These are phyloP conservation scores for Barbus barbus DNA, from an alignment of 2,113 vertebrate genomes.

Conservation along the genomic window DNA sequence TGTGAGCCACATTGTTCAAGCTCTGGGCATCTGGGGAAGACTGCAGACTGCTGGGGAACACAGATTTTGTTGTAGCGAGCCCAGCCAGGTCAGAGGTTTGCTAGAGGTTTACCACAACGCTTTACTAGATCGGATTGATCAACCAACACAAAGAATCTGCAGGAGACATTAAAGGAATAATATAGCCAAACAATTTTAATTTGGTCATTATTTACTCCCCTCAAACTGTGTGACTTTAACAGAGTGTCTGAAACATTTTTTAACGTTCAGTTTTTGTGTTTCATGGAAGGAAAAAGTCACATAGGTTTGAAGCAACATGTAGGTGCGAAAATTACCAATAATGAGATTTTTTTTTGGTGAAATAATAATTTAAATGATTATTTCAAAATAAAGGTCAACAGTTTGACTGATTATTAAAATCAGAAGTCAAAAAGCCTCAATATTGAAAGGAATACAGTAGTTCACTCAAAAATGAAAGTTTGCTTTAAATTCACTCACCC, in stretches of 20 bases:
- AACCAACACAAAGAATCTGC: background rate
- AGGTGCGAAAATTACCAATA: background rate
- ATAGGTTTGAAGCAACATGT: background rate
- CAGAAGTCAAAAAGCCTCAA: background rate
- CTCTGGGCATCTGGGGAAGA: background rate
- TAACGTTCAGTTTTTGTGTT: background rate
- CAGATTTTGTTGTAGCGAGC: background rate
- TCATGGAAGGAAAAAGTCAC: background rate
- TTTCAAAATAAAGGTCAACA: background rate
- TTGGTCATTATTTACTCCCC: background rate
- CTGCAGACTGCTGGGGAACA: background rate
- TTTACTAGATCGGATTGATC: slow-evolving; percentile 12
- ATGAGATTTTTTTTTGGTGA: no score
- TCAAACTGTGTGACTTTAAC: background rate
- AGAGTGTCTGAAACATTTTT: background rate
- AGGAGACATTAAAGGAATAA: background rate
- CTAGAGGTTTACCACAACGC: background rate
- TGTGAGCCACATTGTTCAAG: slow-evolving; percentile 51
- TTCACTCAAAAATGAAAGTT: no score
- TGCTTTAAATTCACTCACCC: background rate
- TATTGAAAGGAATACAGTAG: background rate
- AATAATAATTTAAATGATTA: background rate
- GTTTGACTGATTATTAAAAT: background rate
- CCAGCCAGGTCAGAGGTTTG: background rate
- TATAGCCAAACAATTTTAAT: background rate